Conservation (phyloP, 1,140 invertebrate species). For the Grapholita molesta region DNA sequence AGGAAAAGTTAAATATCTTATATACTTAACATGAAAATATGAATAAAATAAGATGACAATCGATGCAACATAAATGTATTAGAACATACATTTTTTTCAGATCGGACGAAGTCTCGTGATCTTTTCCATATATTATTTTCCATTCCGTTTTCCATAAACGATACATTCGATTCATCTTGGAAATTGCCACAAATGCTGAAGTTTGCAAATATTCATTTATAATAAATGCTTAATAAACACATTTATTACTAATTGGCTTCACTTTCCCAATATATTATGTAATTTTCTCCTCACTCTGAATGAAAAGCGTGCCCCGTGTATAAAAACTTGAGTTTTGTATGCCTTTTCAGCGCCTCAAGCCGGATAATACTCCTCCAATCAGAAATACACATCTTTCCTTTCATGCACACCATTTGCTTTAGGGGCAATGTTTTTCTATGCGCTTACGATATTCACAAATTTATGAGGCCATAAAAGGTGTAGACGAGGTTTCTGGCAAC, state of each 20-base stretch:
- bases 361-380: conserved; percentile 6
- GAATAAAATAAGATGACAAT: no score
- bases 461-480: conserved; percentile 38
- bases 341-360: background rate
- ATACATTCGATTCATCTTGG: no score
- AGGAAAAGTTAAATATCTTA: no score
- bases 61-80: no score
- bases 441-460: conserved; percentile 41
- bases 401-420: conserved; percentile 40
- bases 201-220: background rate
- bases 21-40: no score
- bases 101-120: no score
- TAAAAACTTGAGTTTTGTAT: background rate
- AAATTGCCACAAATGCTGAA: no score
- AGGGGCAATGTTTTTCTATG: conserved; percentile 38
- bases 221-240: background rate
- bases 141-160: no score
- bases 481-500: conserved; percentile 30
- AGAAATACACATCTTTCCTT: conserved; percentile 24
- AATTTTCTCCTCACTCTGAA: background rate
- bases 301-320: background rate
- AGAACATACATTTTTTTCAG: no score
- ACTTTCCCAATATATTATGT: background rate
- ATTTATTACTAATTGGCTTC: background rate
- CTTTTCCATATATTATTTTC: no score